Base-by-base conservation (phyloP, 2,113 vertebrate genomes). In the Oenanthe melanoleuca region DNA sequence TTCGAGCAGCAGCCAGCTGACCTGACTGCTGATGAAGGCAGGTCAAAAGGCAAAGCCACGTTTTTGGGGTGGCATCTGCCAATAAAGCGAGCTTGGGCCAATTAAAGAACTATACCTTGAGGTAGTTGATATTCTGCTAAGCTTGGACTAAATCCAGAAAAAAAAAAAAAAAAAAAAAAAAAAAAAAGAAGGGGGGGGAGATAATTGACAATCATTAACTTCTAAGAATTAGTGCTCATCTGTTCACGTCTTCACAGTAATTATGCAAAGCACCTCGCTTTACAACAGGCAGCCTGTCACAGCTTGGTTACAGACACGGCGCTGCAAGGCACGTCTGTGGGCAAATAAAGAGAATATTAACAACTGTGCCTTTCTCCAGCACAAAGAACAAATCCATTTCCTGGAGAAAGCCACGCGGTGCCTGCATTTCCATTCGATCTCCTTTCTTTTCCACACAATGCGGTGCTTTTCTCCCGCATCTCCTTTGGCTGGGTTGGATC, bases 201-300 rank as follows among this genome's bases (percentile, higher is more conserved):
- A 95, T 74, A 95, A 97, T 75, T 80, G 87, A 89, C 87, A 87
- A 59, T 69, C 93, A 92, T 94, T 95, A 95, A 92, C 78, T 92
- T 94, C 53, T 38, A 75, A 82, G 91, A 95, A 96, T 69, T 72
- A 87, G 73, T 2, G 78, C 83, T 96, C 94, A 91, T 89, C 91
- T 95, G 93, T 95, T 94, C 95, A 59, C 37, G 37, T 92, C 81
- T 93, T 80, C 79, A 37, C 53, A 77, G 38, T 85, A 72, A 89
- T 92, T 95, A 96, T 91, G 91, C 91, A 96, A 89, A 97, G 91
- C 1, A 42, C 55, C 71, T 83, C 37, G 65, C 89, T 79, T 56
- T 71, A 40, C 63, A 92, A 31, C 74, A 94, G 79, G 0, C 61
- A 22, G 74, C 50, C 81, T 92, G 90, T 79, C 88, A 55, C 85